Evolutionary conservation across 2,888 invertebrate genomes (phyloP), one percentile per base, ranked within the genome.

Genomic region (Beris morrisii): DNA sequence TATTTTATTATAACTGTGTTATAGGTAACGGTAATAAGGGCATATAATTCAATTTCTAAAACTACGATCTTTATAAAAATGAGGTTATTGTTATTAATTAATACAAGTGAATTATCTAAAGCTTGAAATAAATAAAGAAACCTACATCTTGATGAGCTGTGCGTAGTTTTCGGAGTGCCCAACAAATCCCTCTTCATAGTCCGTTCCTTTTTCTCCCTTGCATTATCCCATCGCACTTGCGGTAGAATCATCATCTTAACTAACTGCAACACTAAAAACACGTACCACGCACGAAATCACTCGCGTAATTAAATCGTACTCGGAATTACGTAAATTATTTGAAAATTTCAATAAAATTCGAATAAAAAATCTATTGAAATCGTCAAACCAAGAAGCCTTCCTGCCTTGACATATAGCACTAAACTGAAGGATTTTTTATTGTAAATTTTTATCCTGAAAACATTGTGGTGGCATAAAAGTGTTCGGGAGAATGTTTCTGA

Each of bases 201-300:
- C 45, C 57, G 48, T 30, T 67, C 57, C 44, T 67, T 67, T 57
- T 67, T 52, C 12, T 66, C 64, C 32, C 38, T 43, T 12, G 38
- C 9, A 28, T 50, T 46, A 48, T 71, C 69, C 69, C 72, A 72
- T 50, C 70, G 69, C 31, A 71, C 55, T 70, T 72, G 71, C 59
- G 73, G 70, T 46, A 72, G 64, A 9, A 73, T 71, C 71, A 73
- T 73, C 73, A 73, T 73, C 65, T 71, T 72, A 50, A 13, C 56
- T 44, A 22, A 22, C 22, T 22, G 22, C 22, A 15, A 50, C 4
- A 38, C 4, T 15, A 45, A 50, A 4, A 64, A 38, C 48, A 66
- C 52, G 55, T 44, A 65, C 30, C 53, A 53, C 53, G 13, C 22
- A 30, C 12, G 7, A 30, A 32, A 61, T 52, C 12, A 52, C 43